Evolutionary conservation across 2,797 vertebrate species (phyloP).

Genomic region (Enteromius anoplus): DNA sequence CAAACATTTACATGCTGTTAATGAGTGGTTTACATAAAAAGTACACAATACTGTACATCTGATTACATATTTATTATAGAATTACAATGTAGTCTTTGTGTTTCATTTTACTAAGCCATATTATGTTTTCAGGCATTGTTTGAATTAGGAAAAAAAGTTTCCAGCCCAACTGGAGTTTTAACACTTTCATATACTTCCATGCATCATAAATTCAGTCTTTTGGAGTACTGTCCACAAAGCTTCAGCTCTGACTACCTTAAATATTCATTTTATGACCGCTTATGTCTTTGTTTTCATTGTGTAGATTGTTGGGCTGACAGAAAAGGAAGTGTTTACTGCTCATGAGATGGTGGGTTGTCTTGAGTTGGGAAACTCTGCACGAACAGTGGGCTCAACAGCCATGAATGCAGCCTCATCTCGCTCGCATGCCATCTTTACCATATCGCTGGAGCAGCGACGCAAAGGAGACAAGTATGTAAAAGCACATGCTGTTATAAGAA

Average conservation of each 20-base stretch:
- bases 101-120: too few relatives aligned
- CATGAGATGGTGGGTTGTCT: slow-evolving; percentile 88
- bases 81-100: too few relatives aligned
- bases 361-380: slow-evolving; percentile 88
- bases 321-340: slow-evolving; percentile 80
- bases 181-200: too few relatives aligned
- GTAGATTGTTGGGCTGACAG: slow-evolving; percentile 91
- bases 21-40: too few relatives aligned
- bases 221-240: neutral
- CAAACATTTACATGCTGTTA: too few relatives aligned
- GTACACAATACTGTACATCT: too few relatives aligned
- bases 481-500: too few relatives aligned
- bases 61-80: too few relatives aligned
- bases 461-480: slow-evolving; percentile 87
- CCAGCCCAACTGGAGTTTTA: too few relatives aligned
- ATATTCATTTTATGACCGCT: neutral
- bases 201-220: too few relatives aligned
- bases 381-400: slow-evolving; percentile 92
- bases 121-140: too few relatives aligned
- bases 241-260: neutral
- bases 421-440: slow-evolving; percentile 96
- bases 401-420: slow-evolving; percentile 97
- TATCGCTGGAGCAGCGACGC: slow-evolving; percentile 89
- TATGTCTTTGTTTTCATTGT: slow-evolving; percentile 26
- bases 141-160: too few relatives aligned